phyloP scores from a whole-genome alignment of 2,113 vertebrate species.

The Amphiprion percula region DNA sequence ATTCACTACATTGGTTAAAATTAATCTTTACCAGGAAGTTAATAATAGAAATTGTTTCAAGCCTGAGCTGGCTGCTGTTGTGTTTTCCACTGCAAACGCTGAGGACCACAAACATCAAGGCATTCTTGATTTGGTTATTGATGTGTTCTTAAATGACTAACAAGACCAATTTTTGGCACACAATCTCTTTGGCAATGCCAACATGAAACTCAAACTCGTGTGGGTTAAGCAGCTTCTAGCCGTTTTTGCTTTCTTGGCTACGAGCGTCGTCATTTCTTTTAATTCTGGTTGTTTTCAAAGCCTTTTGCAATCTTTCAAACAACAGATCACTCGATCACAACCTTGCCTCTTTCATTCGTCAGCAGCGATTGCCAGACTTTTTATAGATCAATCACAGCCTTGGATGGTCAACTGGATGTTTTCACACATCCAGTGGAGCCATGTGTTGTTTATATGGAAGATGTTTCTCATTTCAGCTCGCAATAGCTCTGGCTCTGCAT shows the following conservation, averaged over 20 bases:
- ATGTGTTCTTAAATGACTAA: background rate
- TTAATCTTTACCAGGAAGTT: conserved; percentile 2
- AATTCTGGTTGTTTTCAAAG: conserved; percentile 17
- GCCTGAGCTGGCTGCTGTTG: background rate
- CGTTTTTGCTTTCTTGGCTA: conserved; percentile 14
- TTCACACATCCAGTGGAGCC: conserved; percentile 23
- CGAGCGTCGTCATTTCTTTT: conserved; percentile 4
- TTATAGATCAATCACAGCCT: conserved; percentile 17
- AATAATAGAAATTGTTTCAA: conserved; percentile 3
- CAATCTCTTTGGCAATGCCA: background rate
- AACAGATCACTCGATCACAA: conserved; percentile 8
- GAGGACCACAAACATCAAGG: background rate
- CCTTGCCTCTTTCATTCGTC: conserved; percentile 22
- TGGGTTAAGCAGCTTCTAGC: background rate
- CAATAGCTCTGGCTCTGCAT: conserved; percentile 3
- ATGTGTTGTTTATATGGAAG: conserved; percentile 36
- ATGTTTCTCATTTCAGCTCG: conserved; percentile 25
- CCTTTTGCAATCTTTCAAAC: conserved; percentile 15
- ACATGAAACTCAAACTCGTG: background rate
- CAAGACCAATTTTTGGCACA: background rate
- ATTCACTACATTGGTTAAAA: background rate
- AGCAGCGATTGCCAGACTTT: conserved; percentile 1
- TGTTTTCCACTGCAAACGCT: conserved; percentile 17
- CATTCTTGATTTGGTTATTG: conserved; percentile 9
- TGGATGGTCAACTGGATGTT: conserved; percentile 19